Base-by-base conservation (phyloP, 2,797 vertebrate species). In the Pangasius krempfi region DNA sequence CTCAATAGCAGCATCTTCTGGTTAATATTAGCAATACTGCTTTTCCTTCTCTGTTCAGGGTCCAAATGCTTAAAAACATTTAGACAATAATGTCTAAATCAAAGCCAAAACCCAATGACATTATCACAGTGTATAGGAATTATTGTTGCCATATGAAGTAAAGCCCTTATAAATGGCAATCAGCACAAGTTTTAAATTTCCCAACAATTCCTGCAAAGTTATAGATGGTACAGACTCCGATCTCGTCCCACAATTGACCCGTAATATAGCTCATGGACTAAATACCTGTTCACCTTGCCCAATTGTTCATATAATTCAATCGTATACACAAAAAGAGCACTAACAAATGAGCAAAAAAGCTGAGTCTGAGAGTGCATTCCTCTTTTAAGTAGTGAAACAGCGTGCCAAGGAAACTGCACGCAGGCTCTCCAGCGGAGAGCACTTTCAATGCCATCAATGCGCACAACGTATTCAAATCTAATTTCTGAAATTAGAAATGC, bases 1-100 rank as follows among this genome's bases (percentile, higher is more conserved):
- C 83, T 92, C 87, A 86, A 90, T 88, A 73, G 88, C 86, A 76
- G 47, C 87, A 80, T 90, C 90, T 92, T 75, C 90, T 89, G 91
- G 83, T 25, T 40, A 13, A 52, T 18, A 5, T 27, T 3, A n/a
- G 62, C 78, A 86, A 22, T 40, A 60, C 68, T 22, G n/a, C 40
- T 68, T 22, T 54, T 83, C n/a, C 47, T 27, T 73, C 68, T 33
- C 33, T 30, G 27, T 16, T 20, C 25, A 58, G 37, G 9, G 4
- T 40, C 64, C 52, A 80, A 25, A 86, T 25, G 4, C 44, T 12
- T 75, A 12, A 75, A 72, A 78, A 3, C 13, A 33, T 33, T 1
- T 33, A 12, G 47, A 7, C 14, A 12, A 12, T 30, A 22, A 37
- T 2, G 37, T 37, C 37, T 37, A 37, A 37, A 37, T 37, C 37